Evolutionary conservation across 1,140 invertebrate species (phyloP), one percentile per base, ranked within the genome.

Genomic region (Diabrotica undecimpunctata): DNA sequence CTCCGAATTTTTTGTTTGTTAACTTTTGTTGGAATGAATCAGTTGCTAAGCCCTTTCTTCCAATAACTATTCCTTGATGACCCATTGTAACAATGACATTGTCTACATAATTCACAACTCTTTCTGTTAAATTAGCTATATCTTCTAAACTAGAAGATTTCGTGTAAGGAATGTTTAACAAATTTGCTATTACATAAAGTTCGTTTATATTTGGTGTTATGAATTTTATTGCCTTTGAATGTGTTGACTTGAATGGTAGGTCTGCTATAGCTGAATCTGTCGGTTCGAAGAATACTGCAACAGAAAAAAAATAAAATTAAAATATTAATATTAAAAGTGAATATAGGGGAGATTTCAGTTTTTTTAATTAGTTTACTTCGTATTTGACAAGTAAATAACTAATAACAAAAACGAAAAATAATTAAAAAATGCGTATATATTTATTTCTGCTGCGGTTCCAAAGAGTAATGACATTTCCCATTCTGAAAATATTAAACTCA

Each of bases 141-240:
- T 68, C 53, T 50, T 78, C 66, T 7, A 81, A 66, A 70, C 66
- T 25, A 25, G 38, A 37, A 66, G 66, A 5, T 65, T 78, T 11
- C 70, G 51, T 46, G 0, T 25, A 10, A 36, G 10, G 7, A 56
- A 69, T 63, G 8, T 65, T 64, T 39, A 67, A 82, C 63, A 69
- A 64, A 70, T 39, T 68, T 65, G 82, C 82, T 68, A 88, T 87
- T 36, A 82, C 77, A 67, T 78, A 75, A 13, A 92, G 77, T 81
- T 93, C 91, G 50, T 82, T 80, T 9, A 91, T 68, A 79, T 93
- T 94, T 10, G 91, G 91, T 6, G 90, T 88, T 0, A 86, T 81
- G 68, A 85, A 87, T 5, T 81, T 81, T 41, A 92, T 75, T 13
- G 77, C 68, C 56, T 79, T 79, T 69, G 80, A 81, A 11, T 74